Evolutionary conservation across 2,888 invertebrate species (phyloP), one percentile per base, ranked within the genome.

Genomic region (Cerastoderma edule): DNA sequence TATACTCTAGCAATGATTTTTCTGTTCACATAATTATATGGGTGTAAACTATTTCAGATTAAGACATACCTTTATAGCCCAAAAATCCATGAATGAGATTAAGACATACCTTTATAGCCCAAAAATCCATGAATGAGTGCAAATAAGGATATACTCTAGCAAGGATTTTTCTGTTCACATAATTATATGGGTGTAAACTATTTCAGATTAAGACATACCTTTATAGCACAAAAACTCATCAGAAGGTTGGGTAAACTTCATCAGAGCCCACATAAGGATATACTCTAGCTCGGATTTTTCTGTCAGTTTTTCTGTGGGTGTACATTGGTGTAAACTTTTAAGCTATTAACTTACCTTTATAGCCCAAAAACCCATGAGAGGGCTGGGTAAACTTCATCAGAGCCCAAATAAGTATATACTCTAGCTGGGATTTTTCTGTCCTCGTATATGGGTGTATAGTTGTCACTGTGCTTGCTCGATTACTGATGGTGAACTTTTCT

Each of bases 281-380:
- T 90, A 90, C 78, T 90, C 90, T 57, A 90, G 63, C 69, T 89
- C 88, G 27, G 85, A 69, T 67, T 85, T 87, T 60, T 88, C 77
- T 10, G 72, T 67, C 2, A 86, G 80, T 16, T 73, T 75, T 53
- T 89, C 87, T 0, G 72, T 35, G 13, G 32, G 56, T n/a, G n/a
- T n/a, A n/a, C n/a, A n/a, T n/a, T n/a, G n/a, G n/a, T n/a, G n/a
- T n/a, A n/a, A n/a, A n/a, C n/a, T n/a, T n/a, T n/a, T n/a, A n/a
- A n/a, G n/a, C n/a, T n/a, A n/a, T n/a, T n/a, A 19, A 50, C 72
- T 68, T 70, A 88, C 89, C 89, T 87, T 88, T 89, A 57, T 86
- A 86, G 1, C 87, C 88, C 24, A 83, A 79, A 64, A 84, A 85
- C 13, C 79, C 75, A 63, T 85, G 80, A 10, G 75, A 70, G 8